These are phyloP conservation scores for Lophius americanus DNA, from an alignment of 2,797 vertebrate genomes.

Conservation along the genomic window DNA sequence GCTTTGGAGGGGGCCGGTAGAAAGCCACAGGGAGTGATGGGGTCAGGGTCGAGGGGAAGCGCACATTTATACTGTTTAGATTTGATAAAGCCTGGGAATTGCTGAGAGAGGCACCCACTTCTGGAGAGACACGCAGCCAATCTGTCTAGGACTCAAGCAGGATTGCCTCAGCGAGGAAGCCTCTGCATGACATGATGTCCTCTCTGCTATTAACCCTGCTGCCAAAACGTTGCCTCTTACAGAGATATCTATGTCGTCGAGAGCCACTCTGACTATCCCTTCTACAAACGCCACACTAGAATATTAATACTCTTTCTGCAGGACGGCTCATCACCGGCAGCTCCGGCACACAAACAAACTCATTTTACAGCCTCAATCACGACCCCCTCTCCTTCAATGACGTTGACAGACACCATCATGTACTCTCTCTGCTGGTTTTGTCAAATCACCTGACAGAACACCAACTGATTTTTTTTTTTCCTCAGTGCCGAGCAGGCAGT, in stretches of 20 bases:
- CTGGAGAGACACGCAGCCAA: slow-evolving; percentile 38
- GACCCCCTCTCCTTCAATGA: slow-evolving; percentile 22
- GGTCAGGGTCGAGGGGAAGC: slow-evolving; percentile 53
- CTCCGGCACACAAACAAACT: slow-evolving; percentile 21
- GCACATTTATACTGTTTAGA: slow-evolving; percentile 65
- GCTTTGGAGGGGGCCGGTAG: slow-evolving; percentile 42
- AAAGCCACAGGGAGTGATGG: slow-evolving; percentile 43
- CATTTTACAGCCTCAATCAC: slow-evolving; percentile 19
- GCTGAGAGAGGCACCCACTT: slow-evolving; percentile 58
- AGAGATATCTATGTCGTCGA: slow-evolving; percentile 42
- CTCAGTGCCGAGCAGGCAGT: slow-evolving; percentile 68
- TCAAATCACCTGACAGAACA: slow-evolving; percentile 70
- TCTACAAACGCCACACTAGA: slow-evolving; percentile 30
- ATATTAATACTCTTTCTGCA: slow-evolving; percentile 28
- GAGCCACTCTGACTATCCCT: slow-evolving; percentile 28
- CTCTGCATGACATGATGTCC: slow-evolving; percentile 30
- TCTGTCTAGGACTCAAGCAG: slow-evolving; percentile 42
- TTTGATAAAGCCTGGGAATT: slow-evolving; percentile 68
- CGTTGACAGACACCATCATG: slow-evolving; percentile 34
- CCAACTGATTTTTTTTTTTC: slow-evolving; percentile 54
- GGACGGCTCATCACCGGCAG: slow-evolving; percentile 6
- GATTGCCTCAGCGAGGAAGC: slow-evolving; percentile 27
- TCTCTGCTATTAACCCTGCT: slow-evolving; percentile 49
- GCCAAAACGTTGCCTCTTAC: slow-evolving; percentile 31
- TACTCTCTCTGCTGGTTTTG: slow-evolving; percentile 59